Conservation (phyloP, 2,888 invertebrate species). For the Polymixis flavicincta region DNA sequence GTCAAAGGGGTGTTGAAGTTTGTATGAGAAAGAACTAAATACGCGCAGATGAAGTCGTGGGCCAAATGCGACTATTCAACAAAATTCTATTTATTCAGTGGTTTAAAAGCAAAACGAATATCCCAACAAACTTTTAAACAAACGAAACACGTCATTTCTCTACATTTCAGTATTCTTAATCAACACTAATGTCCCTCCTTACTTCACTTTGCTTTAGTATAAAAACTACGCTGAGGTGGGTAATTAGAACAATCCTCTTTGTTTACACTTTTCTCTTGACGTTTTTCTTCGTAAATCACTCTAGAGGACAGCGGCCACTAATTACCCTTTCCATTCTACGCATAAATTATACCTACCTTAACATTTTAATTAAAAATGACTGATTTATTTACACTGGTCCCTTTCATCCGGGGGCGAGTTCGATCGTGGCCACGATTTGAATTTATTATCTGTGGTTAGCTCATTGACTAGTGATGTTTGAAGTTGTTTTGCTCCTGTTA, state of each 20-base stretch:
- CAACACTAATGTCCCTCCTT: slow-evolving; percentile 35
- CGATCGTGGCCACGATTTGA: neutral
- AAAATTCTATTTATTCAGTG: neutral
- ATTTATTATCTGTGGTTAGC: slow-evolving; percentile 2
- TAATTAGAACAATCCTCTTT: slow-evolving; percentile 53
- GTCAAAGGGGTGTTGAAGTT: neutral
- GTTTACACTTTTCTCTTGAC: slow-evolving; percentile 45
- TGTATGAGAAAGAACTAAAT: neutral
- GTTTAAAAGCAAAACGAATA: neutral
- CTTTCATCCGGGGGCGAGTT: slow-evolving; percentile 44
- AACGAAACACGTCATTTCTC: slow-evolving; percentile 25
- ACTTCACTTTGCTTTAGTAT: slow-evolving; percentile 16
- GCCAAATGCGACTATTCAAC: no score
- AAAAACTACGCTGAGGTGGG: slow-evolving; percentile 45
- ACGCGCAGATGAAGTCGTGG: neutral
- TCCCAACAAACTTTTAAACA: slow-evolving; percentile 6
- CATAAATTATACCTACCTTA: slow-evolving; percentile 67
- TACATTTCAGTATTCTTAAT: slow-evolving; percentile 34
- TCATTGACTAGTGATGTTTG: slow-evolving; percentile 8
- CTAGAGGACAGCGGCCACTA: slow-evolving; percentile 56
- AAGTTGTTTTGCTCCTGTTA: neutral
- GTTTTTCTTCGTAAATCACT: slow-evolving; percentile 59
- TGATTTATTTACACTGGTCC: slow-evolving; percentile 71
- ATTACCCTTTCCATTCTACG: slow-evolving; percentile 65
- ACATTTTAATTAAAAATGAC: slow-evolving; percentile 76